phyloP scores from a whole-genome alignment of 1,140 invertebrate genomes.

The Saxidomus purpurata region DNA sequence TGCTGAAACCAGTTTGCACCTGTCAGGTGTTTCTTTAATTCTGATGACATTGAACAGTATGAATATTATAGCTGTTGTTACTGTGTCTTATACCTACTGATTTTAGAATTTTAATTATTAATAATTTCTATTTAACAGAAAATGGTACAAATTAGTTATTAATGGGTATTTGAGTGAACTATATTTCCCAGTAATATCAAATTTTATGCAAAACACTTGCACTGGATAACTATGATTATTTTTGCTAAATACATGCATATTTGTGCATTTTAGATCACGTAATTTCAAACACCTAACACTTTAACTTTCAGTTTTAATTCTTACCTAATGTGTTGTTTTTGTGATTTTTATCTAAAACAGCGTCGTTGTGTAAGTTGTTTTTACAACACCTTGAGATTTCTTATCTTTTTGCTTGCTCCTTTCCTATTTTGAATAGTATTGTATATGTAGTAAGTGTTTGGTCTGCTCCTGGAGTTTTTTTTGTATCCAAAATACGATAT shows the following conservation, averaged over 20 bases:
- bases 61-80: no score
- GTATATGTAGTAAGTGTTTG: conserved; percentile 39
- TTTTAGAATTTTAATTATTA: no score
- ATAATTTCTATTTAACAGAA: conserved; percentile 9
- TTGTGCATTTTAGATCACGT: neutral
- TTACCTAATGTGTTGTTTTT: conserved; percentile 32
- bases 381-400: conserved; percentile 45
- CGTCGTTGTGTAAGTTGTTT: conserved; percentile 78
- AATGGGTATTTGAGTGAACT: neutral
- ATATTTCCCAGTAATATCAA: conserved; percentile 1
- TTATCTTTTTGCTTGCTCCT: conserved; percentile 63
- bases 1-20: no score
- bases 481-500: neutral
- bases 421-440: conserved; percentile 11
- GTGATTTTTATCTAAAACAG: conserved; percentile 70
- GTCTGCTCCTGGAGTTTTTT: neutral
- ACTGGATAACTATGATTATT: neutral
- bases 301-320: neutral
- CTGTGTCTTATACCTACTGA: no score
- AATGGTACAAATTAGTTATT: conserved; percentile 4
- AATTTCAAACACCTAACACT: neutral
- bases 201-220: neutral
- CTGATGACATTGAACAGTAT: no score
- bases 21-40: no score
- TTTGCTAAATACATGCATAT: neutral